Evolutionary conservation across 2,888 invertebrate species (phyloP).

Genomic region (Chrysolina americana): DNA sequence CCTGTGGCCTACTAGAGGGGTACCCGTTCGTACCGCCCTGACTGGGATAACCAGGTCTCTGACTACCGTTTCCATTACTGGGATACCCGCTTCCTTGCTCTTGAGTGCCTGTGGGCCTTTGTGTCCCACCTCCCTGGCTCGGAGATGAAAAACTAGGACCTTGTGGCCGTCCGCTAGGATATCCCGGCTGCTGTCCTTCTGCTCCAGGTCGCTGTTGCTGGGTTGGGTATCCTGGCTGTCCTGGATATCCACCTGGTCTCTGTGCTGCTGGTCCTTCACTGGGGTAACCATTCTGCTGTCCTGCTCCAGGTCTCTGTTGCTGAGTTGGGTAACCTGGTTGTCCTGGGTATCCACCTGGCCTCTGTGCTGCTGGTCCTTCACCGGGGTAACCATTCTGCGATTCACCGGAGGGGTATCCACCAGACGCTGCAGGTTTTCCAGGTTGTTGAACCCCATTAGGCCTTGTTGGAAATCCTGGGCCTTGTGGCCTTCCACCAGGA

Average conservation of each 20-base stretch:
- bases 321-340: slow-evolving; percentile 4
- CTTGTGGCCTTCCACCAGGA: slow-evolving; percentile 39
- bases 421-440: not conserved
- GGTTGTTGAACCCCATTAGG: slow-evolving; percentile 49
- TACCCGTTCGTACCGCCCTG: slow-evolving; percentile 27
- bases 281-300: slow-evolving; percentile 36
- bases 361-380: slow-evolving; percentile 50
- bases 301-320: slow-evolving; percentile 4
- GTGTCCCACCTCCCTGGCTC: not conserved
- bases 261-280: slow-evolving; percentile 52
- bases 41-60: slow-evolving; percentile 22
- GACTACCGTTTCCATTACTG: not conserved
- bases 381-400: slow-evolving; percentile 42
- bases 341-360: slow-evolving; percentile 11
- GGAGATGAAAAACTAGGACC: slow-evolving; percentile 2
- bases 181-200: slow-evolving; percentile 26
- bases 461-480: slow-evolving; percentile 34
- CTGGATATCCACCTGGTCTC: slow-evolving; percentile 15
- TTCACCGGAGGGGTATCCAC: slow-evolving; percentile 23
- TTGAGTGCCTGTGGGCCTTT: slow-evolving; percentile 3
- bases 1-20: slow-evolving; percentile 39
- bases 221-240: slow-evolving; percentile 1
- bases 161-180: slow-evolving; percentile 6
- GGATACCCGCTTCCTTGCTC: slow-evolving; percentile 26
- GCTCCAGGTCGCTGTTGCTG: slow-evolving; percentile 32